Conservation (phyloP, 2,797 vertebrate genomes). For the Phyllotis vaccarum region DNA sequence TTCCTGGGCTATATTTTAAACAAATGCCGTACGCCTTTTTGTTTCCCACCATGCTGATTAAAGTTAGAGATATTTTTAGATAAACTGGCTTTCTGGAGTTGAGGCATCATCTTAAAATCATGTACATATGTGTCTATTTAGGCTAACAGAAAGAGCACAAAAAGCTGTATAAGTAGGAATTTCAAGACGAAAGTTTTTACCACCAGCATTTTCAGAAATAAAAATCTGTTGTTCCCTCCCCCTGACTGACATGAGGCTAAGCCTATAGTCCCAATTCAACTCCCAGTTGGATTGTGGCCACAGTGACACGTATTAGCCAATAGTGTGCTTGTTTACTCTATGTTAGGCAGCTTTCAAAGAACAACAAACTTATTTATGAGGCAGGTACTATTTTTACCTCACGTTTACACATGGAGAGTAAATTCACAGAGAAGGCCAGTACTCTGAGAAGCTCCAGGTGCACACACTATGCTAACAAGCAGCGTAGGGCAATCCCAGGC, state of each 20-base stretch:
- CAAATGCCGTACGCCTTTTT: not conserved
- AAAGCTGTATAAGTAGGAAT: not conserved
- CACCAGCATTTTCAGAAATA: not conserved
- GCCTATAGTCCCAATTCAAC: not conserved
- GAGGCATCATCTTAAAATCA: not conserved
- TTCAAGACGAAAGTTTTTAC: not conserved
- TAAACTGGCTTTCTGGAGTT: not conserved
- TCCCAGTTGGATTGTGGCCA: not conserved
- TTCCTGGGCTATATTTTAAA: not conserved
- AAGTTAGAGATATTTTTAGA: not conserved
- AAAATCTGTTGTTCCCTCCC: not conserved
- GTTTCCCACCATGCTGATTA: not conserved
- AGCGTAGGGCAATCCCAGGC: too few relatives aligned
- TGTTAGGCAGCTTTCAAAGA: not conserved
- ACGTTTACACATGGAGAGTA: not conserved
- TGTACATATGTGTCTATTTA: not conserved
- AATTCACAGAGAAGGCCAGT: not conserved
- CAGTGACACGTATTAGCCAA: not conserved
- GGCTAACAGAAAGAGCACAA: not conserved
- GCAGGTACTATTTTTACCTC: not conserved
- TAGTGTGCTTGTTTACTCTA: not conserved
- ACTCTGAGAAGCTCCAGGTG: not conserved
- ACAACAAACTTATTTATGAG: not conserved
- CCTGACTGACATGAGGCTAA: not conserved
- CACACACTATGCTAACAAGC: not conserved